phyloP scores from a whole-genome alignment of 2,888 invertebrate genomes.

The Cosmopolites sordidus region DNA sequence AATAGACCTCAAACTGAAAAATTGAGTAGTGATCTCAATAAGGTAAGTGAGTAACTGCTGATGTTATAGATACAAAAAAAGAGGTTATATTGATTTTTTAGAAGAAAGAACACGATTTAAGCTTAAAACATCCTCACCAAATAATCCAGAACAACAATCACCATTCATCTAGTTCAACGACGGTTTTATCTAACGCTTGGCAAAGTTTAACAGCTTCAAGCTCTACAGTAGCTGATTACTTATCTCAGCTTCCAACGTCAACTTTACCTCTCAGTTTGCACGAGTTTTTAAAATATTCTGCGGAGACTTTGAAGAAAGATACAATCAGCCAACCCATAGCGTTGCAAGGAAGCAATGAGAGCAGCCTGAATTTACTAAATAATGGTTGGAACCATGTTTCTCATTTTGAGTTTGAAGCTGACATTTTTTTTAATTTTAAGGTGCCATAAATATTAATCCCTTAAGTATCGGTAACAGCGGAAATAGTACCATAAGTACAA shows the following conservation, averaged over 20 bases:
- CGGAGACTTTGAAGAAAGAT: constrained; percentile 72
- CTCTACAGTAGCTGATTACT: constrained; percentile 79
- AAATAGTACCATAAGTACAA: constrained; percentile 33
- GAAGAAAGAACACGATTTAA: constrained; percentile 23
- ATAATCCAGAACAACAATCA: constrained; percentile 2
- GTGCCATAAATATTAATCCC: constrained; percentile 16
- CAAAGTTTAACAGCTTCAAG: constrained; percentile 62
- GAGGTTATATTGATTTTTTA: constrained; percentile 13
- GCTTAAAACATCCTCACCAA: constrained; percentile 21
- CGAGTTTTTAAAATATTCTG: constrained; percentile 79
- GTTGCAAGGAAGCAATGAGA: constrained; percentile 29
- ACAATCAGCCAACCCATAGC: constrained; percentile 47
- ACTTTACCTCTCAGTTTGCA: constrained; percentile 74
- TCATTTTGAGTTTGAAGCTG: too few relatives aligned
- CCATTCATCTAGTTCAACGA: neutral
- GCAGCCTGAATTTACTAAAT: constrained; percentile 41
- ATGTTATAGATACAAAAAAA: too few relatives aligned
- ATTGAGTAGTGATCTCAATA: constrained; percentile 2
- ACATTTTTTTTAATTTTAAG: constrained; percentile 11
- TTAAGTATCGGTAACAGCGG: constrained; percentile 10
- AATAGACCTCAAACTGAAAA: constrained; percentile 2
- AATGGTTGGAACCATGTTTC: constrained; percentile 30
- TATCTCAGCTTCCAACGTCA: constrained; percentile 72
- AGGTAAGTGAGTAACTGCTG: constrained; percentile 4
- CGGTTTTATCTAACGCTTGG: constrained; percentile 48